phyloP scores from a whole-genome alignment of 1,140 invertebrate genomes.

The Drosophila tropicalis region DNA sequence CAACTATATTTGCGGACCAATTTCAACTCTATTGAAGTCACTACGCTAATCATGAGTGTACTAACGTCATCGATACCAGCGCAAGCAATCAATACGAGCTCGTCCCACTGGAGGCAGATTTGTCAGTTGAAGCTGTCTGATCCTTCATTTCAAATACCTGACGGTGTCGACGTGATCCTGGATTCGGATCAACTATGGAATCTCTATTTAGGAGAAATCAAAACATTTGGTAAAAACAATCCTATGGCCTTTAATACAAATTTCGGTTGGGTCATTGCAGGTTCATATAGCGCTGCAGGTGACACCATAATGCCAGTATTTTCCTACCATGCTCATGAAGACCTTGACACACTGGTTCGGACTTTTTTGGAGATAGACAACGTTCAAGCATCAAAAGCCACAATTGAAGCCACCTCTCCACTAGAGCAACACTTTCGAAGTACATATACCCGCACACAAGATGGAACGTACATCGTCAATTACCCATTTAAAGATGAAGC shows the following conservation, averaged over 20 bases:
- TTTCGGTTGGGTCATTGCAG: no score
- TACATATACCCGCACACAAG: no score
- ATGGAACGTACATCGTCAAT: no score
- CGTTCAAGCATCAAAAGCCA: not conserved
- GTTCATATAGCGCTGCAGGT: not conserved
- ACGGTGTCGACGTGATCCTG: no score
- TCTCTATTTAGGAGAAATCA: no score
- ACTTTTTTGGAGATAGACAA: not conserved
- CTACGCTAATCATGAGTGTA: conserved; percentile 5
- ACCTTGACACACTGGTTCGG: not conserved
- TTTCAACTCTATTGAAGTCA: not conserved
- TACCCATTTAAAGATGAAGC: no score
- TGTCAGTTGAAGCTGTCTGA: not conserved
- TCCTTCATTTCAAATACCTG: no score
- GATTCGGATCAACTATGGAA: not conserved
- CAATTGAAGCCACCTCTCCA: no score
- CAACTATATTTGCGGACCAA: not conserved
- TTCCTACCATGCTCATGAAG: not conserved
- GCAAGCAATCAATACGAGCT: not conserved
- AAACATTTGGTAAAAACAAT: no score
- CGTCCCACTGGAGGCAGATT: not conserved
- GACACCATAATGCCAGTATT: not conserved
- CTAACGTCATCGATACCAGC: no score
- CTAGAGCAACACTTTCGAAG: no score
- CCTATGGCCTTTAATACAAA: no score